Evolutionary conservation across 2,797 vertebrate genomes (phyloP).

Genomic region (Holocentrus rufus): DNA sequence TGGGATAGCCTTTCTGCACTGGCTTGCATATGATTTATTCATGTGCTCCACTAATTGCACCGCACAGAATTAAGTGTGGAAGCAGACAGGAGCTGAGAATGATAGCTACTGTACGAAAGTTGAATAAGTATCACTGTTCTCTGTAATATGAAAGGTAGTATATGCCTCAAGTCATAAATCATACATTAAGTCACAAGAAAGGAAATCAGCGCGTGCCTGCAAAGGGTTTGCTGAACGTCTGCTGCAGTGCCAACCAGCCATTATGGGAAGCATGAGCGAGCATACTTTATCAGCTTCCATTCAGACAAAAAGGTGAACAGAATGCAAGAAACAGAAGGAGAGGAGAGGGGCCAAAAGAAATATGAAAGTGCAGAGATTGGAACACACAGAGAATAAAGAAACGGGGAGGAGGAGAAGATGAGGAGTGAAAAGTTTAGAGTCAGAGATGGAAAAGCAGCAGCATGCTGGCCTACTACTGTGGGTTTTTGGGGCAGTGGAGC

Average conservation of each 20-base stretch:
- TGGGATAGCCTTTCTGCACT: slow-evolving; percentile 52
- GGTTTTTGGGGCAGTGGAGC: slow-evolving; percentile 74
- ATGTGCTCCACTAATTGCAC: slow-evolving; percentile 75
- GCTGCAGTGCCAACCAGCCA: slow-evolving; percentile 44
- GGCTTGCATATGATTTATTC: slow-evolving; percentile 71
- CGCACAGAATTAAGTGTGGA: slow-evolving; percentile 66
- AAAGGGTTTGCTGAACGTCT: slow-evolving; percentile 57
- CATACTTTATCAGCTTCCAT: slow-evolving; percentile 56
- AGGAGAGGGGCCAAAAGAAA: slow-evolving; percentile 36
- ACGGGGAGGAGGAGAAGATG: slow-evolving; percentile 31
- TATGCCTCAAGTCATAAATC: slow-evolving; percentile 68
- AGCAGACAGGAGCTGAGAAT: slow-evolving; percentile 54
- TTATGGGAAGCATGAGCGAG: slow-evolving; percentile 46
- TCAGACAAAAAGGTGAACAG: slow-evolving; percentile 51
- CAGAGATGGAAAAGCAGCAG: slow-evolving; percentile 58
- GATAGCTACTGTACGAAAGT: slow-evolving; percentile 51
- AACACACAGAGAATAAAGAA: slow-evolving; percentile 39
- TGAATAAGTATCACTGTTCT: slow-evolving; percentile 60
- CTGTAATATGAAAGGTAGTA: slow-evolving; percentile 64
- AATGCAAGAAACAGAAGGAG: slow-evolving; percentile 45
- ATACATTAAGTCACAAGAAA: slow-evolving; percentile 69
- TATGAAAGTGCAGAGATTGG: slow-evolving; percentile 35
- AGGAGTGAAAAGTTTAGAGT: slow-evolving; percentile 51
- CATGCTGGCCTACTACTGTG: slow-evolving; percentile 60
- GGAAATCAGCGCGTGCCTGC: slow-evolving; percentile 58